phyloP scores from a whole-genome alignment of 2,113 vertebrate species.

The Paracanthobrama guichenoti region DNA sequence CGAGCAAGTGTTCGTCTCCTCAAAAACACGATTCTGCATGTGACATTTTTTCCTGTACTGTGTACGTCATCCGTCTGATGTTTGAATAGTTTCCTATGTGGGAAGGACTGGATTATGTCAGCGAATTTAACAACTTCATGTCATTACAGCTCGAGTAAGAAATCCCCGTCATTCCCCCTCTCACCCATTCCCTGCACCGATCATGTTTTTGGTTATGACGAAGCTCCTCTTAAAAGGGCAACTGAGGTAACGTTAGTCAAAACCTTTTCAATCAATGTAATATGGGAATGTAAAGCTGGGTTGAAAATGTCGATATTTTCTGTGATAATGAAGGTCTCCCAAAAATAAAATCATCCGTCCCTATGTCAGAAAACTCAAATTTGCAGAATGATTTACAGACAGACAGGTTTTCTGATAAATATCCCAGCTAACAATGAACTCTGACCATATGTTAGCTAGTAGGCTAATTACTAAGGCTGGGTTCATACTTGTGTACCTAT shows the following conservation, averaged over 20 bases:
- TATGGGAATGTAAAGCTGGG: neutral
- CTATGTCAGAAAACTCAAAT: neutral
- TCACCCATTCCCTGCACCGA: constrained; percentile 16
- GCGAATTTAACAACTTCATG: constrained; percentile 28
- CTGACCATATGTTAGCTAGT: too few relatives aligned
- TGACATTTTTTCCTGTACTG: neutral
- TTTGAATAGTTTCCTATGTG: constrained; percentile 32
- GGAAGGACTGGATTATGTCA: constrained; percentile 33
- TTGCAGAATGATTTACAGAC: neutral
- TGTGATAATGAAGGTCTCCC: neutral
- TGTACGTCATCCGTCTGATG: neutral
- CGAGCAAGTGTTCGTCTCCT: neutral
- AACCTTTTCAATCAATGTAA: neutral
- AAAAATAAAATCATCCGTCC: neutral
- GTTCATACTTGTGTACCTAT: neutral
- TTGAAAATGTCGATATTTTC: neutral
- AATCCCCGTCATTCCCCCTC: constrained; percentile 9
- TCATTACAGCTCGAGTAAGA: constrained; percentile 14
- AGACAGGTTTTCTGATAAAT: too few relatives aligned
- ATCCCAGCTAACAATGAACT: too few relatives aligned
- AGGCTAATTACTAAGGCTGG: neutral
- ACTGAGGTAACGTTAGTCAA: neutral
- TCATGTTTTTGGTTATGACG: neutral
- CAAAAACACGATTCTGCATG: neutral
- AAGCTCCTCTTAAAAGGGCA: constrained; percentile 42